phyloP scores from a whole-genome alignment of 2,888 invertebrate genomes.

The Lochmaea capreae region DNA sequence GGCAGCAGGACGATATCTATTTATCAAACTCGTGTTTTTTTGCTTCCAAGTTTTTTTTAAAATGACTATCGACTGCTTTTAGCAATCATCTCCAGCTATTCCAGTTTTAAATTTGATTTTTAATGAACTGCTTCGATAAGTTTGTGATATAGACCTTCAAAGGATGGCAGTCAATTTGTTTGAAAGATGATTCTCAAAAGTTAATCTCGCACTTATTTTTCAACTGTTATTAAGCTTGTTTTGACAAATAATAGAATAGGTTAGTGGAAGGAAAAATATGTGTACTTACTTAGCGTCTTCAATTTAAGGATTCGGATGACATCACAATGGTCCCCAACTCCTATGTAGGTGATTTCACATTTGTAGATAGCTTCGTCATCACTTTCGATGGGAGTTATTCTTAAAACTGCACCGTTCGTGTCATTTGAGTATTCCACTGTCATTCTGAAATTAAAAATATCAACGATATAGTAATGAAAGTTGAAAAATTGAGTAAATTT shows the following conservation, averaged over 20 bases:
- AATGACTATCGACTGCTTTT: constrained; percentile 2
- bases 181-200: background rate
- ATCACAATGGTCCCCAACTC: constrained; percentile 82
- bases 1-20: constrained; percentile 36
- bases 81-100: constrained; percentile 22
- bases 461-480: background rate
- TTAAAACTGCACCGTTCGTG: constrained; percentile 75
- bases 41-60: constrained; percentile 16
- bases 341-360: constrained; percentile 85
- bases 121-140: constrained; percentile 19
- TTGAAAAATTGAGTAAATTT: too few species aligned
- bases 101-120: constrained; percentile 37
- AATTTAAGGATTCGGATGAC: constrained; percentile 84
- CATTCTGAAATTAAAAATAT: constrained; percentile 70
- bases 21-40: constrained; percentile 34
- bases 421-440: constrained; percentile 73
- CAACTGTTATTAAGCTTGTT: background rate
- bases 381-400: constrained; percentile 75
- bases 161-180: background rate
- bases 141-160: background rate
- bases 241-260: background rate
- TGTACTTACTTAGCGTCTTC: constrained; percentile 80
- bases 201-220: background rate
- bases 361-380: constrained; percentile 84
- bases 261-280: too few species aligned